Conservation (phyloP, 2,113 vertebrate genomes). For the Oenanthe melanoleuca region DNA sequence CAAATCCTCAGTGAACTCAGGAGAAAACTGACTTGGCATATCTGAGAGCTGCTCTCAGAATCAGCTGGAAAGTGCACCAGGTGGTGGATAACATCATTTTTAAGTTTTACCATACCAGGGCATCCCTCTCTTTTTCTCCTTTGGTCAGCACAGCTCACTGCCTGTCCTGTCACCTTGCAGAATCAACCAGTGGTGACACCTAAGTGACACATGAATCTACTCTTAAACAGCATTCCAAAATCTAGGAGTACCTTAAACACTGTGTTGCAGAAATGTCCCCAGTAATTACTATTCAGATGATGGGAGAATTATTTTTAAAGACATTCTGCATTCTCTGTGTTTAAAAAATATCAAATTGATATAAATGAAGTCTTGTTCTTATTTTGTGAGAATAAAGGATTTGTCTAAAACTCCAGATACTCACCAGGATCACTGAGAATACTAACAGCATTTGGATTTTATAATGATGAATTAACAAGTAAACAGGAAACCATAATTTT, state of each 20-base stretch:
- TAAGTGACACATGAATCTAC: not conserved
- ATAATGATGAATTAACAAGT: constrained; percentile 41
- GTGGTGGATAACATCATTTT: accelerated
- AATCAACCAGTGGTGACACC: not conserved
- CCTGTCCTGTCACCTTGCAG: not conserved
- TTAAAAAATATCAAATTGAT: not conserved
- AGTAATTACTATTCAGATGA: not conserved
- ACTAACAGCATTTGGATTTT: constrained; percentile 36
- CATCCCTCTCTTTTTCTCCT: not conserved
- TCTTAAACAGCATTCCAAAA: not conserved
- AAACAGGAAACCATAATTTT: constrained; percentile 56
- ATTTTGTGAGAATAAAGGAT: not conserved
- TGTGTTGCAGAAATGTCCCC: not conserved
- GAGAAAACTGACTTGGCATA: not conserved
- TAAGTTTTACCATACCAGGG: not conserved
- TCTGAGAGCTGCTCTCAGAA: not conserved
- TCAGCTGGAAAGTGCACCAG: not conserved
- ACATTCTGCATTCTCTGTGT: not conserved
- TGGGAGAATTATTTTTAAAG: not conserved
- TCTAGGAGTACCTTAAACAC: not conserved
- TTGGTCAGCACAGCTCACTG: not conserved
- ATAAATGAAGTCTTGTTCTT: not conserved
- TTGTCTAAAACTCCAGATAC: not conserved
- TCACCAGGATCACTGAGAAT: not conserved
- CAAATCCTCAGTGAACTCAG: not conserved